A percentile compares a stretch with the other conserved stretches of the same genome.
Evolutionary conservation across 2,797 vertebrate species (phyloP).

Genomic region (Limnodromus scolopaceus): DNA sequence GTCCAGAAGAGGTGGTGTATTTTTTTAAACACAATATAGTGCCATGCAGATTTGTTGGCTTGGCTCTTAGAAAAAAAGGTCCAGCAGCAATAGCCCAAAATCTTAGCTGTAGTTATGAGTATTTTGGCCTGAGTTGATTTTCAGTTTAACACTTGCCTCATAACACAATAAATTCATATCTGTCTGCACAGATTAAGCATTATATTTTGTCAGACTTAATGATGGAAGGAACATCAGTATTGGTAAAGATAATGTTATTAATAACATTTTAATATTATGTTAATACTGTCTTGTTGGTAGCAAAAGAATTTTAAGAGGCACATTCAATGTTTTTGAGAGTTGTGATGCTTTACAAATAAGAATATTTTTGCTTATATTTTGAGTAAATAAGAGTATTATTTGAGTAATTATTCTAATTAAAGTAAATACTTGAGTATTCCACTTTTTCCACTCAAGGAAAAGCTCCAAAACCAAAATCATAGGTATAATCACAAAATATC

Average conservation of each 20-base stretch:
- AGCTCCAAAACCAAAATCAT: neutral
- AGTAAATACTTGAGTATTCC: neutral
- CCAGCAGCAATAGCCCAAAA: neutral
- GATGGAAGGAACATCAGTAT: neutral
- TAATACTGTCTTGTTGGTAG: neutral
- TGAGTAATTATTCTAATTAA: neutral
- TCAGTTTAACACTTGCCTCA: neutral
- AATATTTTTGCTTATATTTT: neutral
- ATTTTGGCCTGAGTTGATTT: neutral
- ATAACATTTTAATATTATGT: neutral
- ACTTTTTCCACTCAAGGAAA: neutral
- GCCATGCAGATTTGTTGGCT: neutral
- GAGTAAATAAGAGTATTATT: neutral
- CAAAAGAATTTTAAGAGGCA: neutral
- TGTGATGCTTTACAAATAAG: neutral
- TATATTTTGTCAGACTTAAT: neutral
- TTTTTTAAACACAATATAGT: neutral
- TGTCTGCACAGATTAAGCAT: neutral
- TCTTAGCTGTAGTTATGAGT: neutral
- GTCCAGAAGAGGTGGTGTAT: neutral
- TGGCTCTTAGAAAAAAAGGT: neutral
- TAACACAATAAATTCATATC: neutral
- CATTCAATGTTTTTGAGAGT: neutral
- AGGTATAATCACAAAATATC: neutral
- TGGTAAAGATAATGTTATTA: neutral